phyloP scores from a whole-genome alignment of 1,140 invertebrate species.

The Hypothenemus hampei region DNA sequence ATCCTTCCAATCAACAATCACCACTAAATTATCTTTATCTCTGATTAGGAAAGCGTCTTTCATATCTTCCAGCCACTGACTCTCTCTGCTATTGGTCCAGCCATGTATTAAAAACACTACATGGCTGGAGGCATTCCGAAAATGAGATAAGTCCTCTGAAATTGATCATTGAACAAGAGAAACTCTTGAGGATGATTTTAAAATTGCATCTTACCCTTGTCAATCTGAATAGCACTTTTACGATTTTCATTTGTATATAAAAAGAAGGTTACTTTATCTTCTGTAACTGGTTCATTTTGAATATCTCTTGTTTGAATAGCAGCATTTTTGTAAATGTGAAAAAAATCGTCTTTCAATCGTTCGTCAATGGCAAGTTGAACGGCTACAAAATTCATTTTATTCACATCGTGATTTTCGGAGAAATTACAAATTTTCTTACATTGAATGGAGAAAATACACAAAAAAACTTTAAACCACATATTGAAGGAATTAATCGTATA shows the following conservation, averaged over 20 bases:
- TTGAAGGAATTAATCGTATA: too few species aligned
- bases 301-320: conserved; percentile 28
- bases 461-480: too few species aligned
- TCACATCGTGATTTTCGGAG: too few species aligned
- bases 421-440: too few species aligned
- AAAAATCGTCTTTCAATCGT: conserved; percentile 20
- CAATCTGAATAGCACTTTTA: conserved; percentile 19
- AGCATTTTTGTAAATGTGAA: conserved; percentile 26
- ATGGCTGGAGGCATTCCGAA: conserved; percentile 19
- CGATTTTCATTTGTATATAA: conserved; percentile 28
- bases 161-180: too few species aligned
- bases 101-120: conserved; percentile 51
- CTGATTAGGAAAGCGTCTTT: conserved; percentile 50
- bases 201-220: conserved; percentile 12
- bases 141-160: neutral
- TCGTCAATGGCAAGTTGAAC: conserved; percentile 9
- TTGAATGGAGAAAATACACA: too few species aligned
- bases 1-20: conserved; percentile 60
- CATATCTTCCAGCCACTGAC: conserved; percentile 44
- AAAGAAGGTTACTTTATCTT: conserved; percentile 27
- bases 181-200: too few species aligned
- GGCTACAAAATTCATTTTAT: neutral
- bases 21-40: conserved; percentile 55
- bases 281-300: conserved; percentile 22
- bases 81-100: conserved; percentile 47